Conservation (phyloP, 2,113 vertebrate species). For the Hydropotes inermis region DNA sequence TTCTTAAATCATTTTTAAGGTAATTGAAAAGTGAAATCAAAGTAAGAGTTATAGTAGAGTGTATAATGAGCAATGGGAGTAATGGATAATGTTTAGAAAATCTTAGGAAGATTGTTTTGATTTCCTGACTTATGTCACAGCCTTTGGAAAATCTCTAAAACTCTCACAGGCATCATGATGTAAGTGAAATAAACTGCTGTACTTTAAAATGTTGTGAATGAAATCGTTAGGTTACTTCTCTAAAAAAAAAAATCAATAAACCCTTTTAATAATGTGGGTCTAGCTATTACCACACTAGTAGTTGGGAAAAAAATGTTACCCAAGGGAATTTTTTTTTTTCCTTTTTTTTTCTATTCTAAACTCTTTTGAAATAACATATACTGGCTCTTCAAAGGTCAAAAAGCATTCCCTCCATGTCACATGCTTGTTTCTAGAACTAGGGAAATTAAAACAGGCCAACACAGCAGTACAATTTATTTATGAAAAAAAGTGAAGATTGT, state of each 20-base stretch:
- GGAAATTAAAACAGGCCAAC: neutral
- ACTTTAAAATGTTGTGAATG: neutral
- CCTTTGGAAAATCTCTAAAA: neutral
- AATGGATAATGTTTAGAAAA: neutral
- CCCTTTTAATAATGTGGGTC: neutral
- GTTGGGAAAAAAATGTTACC: constrained; percentile 15
- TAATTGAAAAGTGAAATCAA: neutral
- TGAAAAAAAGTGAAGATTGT: neutral
- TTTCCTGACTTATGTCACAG: neutral
- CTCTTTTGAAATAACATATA: neutral
- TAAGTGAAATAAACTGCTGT: neutral
- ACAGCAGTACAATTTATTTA: neutral
- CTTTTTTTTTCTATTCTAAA: constrained; percentile 5
- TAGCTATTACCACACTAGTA: neutral
- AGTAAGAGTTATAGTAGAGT: neutral
- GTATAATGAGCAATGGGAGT: neutral
- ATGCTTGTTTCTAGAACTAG: neutral
- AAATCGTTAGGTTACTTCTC: neutral
- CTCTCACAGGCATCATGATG: neutral
- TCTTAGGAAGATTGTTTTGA: neutral
- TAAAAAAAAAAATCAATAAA: constrained; percentile 32
- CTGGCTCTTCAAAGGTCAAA: neutral
- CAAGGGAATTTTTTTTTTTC: neutral
- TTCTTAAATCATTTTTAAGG: neutral
- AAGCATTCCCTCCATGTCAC: neutral